Evolutionary conservation across 2,888 invertebrate species (phyloP).

Genomic region (Stomorhina lunata): DNA sequence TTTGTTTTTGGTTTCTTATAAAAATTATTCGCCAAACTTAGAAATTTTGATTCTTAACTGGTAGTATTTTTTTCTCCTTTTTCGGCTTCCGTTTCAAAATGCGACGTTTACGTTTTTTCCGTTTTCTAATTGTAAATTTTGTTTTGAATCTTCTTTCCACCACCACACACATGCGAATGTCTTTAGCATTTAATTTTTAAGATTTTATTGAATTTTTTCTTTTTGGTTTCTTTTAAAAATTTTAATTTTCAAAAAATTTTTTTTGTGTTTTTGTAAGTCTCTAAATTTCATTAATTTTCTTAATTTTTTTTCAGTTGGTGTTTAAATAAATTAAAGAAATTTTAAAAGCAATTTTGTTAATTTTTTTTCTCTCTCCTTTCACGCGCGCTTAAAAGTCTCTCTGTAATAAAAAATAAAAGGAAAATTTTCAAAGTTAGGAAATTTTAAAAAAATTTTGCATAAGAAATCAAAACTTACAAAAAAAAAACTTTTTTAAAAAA

Average conservation of each 20-base stretch:
- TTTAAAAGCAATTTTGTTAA: conserved; percentile 53
- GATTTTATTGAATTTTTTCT: conserved; percentile 63
- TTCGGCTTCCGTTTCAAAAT: conserved; percentile 72
- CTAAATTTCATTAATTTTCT: conserved; percentile 40
- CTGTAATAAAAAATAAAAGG: conserved; percentile 70
- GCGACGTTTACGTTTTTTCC: conserved; percentile 78
- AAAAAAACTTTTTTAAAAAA: too few relatives aligned
- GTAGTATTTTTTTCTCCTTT: conserved; percentile 66
- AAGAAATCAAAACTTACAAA: conserved; percentile 4
- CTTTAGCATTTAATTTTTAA: conserved; percentile 78
- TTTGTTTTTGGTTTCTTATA: too few relatives aligned
- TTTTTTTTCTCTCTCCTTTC: conserved; percentile 74
- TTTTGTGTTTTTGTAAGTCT: too few relatives aligned
- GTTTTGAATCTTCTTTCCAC: conserved; percentile 79
- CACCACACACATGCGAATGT: conserved; percentile 79
- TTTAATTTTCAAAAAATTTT: conserved; percentile 43
- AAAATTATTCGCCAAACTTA: conserved; percentile 73
- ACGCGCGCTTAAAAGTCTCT: conserved; percentile 78
- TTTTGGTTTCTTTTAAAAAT: conserved; percentile 55
- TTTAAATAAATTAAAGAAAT: conserved; percentile 38
- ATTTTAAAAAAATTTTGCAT: conserved; percentile 49
- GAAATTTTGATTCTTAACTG: conserved; percentile 73
- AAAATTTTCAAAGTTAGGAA: conserved; percentile 15
- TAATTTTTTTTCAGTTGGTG: conserved; percentile 16
- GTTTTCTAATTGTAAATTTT: conserved; percentile 79